Evolutionary conservation across 92 coral and sea anemone genomes (phyloP).

Genomic region (Heteractis magnifica): DNA sequence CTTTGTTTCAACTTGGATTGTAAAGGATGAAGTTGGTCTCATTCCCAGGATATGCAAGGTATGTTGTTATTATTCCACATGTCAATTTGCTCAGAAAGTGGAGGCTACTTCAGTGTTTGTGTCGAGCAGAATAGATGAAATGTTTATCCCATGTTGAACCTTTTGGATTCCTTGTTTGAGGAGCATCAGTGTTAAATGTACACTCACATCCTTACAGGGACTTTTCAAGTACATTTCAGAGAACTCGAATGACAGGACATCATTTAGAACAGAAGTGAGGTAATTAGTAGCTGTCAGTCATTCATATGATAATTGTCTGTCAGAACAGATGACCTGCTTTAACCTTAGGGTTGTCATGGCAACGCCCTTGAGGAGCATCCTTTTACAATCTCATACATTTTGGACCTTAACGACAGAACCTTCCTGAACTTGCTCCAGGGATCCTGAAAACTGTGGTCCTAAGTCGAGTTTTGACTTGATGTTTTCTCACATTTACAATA

Average conservation of each 20-base stretch:
- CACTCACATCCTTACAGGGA: slow-evolving; percentile 50
- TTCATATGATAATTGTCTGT: not conserved
- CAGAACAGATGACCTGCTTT: not conserved
- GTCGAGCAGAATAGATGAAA: too few relatives aligned
- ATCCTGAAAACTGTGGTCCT: not conserved
- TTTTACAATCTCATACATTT: not conserved
- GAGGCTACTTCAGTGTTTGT: too few relatives aligned
- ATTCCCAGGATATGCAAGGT: slow-evolving; percentile 97
- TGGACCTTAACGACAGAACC: not conserved
- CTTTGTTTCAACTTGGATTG: not conserved
- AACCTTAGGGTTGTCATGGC: not conserved
- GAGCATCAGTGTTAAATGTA: not conserved
- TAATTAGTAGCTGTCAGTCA: slow-evolving; percentile 8
- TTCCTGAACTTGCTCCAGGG: not conserved
- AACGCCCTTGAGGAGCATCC: not conserved
- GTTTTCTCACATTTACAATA: too few relatives aligned
- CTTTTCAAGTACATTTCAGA: slow-evolving; percentile 66
- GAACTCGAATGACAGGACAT: slow-evolving; percentile 73
- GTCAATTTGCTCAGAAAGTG: too few relatives aligned
- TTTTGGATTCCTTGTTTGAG: not conserved
- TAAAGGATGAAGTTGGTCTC: slow-evolving; percentile 86
- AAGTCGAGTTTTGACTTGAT: not conserved
- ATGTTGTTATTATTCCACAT: not conserved
- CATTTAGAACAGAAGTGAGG: slow-evolving; percentile 97
- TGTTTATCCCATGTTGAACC: too few relatives aligned